Evolutionary conservation across 2,888 invertebrate species (phyloP).

Genomic region (Macrophya annulata): DNA sequence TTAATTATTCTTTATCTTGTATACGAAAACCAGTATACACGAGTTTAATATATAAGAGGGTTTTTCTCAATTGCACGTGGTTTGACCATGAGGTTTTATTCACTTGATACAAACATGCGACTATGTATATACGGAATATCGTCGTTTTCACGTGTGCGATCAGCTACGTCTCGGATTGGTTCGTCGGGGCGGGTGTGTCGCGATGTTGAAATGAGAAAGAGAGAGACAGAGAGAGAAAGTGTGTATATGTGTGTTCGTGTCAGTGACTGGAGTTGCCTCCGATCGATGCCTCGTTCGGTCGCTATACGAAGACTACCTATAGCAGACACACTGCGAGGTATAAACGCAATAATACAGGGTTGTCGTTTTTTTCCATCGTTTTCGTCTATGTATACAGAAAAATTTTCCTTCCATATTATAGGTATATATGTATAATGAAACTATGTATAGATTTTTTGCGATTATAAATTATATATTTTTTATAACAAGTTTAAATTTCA

Average conservation of each 20-base stretch:
- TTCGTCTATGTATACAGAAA: not conserved
- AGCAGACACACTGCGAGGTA: not conserved
- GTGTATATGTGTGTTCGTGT: not conserved
- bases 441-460: too few species aligned
- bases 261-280: not conserved
- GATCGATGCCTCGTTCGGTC: constrained; percentile 11
- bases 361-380: constrained; percentile 22
- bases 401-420: not conserved
- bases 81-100: not conserved
- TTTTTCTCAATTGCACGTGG: constrained; percentile 10
- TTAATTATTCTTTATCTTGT: not conserved
- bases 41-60: not conserved
- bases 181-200: constrained; percentile 38
- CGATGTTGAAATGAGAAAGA: constrained; percentile 2
- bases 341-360: not conserved
- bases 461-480: too few species aligned
- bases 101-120: not conserved
- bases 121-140: not conserved
- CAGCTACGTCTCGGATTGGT: constrained; percentile 8
- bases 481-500: too few species aligned
- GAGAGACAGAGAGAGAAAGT: not conserved
- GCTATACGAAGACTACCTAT: not conserved
- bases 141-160: constrained; percentile 20
- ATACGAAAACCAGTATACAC: not conserved
- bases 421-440: not conserved